Conservation (phyloP, 2,888 invertebrate species). For the Cephus pygmeus region DNA sequence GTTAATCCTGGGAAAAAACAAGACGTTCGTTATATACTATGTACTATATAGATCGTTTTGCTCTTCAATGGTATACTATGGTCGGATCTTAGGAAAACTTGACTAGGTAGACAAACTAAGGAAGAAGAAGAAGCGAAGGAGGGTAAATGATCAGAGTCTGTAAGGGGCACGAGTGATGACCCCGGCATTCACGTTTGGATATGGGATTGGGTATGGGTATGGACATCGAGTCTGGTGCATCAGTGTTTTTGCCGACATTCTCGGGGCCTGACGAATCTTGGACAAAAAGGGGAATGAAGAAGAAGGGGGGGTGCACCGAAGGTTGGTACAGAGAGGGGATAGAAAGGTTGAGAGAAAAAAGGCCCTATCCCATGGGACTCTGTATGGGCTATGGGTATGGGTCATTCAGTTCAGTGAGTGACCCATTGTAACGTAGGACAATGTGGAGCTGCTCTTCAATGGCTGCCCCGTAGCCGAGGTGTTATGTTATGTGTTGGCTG, state of each 20-base stretch:
- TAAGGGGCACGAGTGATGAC: not conserved
- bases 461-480: slow-evolving; percentile 55
- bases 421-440: slow-evolving; percentile 59
- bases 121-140: not conserved
- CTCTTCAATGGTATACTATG: not conserved
- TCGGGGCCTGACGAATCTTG: not conserved
- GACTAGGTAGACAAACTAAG: not conserved
- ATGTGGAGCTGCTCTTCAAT: slow-evolving; percentile 55
- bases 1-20: not conserved
- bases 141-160: not conserved
- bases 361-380: slow-evolving; percentile 42
- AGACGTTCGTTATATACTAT: not conserved
- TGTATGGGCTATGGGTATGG: slow-evolving; percentile 30
- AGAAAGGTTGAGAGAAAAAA: slow-evolving; percentile 38
- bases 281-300: slow-evolving; percentile 3
- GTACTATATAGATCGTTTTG: not conserved
- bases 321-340: slow-evolving; percentile 8
- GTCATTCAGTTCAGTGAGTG: slow-evolving; percentile 57
- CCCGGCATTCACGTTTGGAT: not conserved
- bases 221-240: not conserved
- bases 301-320: slow-evolving; percentile 8
- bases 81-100: not conserved
- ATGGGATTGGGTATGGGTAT: not conserved
- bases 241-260: not conserved
- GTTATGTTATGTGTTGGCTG: slow-evolving; percentile 60